Conservation (phyloP, 1,140 invertebrate species). For the Coptotermes formosanus region DNA sequence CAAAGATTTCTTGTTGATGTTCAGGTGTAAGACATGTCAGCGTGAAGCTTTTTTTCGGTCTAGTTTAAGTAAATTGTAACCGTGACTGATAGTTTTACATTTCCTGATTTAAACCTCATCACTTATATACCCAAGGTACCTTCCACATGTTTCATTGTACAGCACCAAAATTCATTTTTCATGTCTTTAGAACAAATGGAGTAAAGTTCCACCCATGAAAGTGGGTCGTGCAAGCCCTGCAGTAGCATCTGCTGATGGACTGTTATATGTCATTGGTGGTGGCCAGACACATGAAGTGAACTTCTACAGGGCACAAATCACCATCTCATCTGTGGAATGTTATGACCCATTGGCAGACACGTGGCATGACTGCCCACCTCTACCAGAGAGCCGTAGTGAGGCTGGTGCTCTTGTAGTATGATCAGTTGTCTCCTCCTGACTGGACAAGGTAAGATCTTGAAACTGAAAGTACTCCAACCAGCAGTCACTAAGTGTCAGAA, state of each 20-base stretch:
- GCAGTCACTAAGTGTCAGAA: background rate
- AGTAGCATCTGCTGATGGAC: conserved; percentile 77
- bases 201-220: conserved; percentile 68
- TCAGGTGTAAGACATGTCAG: too few species aligned
- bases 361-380: conserved; percentile 73
- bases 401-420: conserved; percentile 70
- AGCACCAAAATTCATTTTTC: background rate
- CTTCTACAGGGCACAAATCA: conserved; percentile 79
- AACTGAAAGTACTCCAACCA: background rate
- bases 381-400: conserved; percentile 80
- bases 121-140: too few species aligned
- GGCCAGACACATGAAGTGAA: conserved; percentile 71
- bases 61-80: too few species aligned
- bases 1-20: too few species aligned
- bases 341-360: conserved; percentile 75
- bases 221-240: conserved; percentile 78
- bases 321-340: conserved; percentile 75
- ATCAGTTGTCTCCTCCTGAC: background rate
- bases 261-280: conserved; percentile 83
- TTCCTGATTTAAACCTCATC: too few species aligned
- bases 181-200: conserved; percentile 73
- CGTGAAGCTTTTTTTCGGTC: too few species aligned
- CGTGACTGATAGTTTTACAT: too few species aligned
- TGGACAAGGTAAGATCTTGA: background rate
- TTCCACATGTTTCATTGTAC: too few species aligned